Base-by-base conservation (phyloP, 2,888 invertebrate genomes). In the Hyposoter dolosus region DNA sequence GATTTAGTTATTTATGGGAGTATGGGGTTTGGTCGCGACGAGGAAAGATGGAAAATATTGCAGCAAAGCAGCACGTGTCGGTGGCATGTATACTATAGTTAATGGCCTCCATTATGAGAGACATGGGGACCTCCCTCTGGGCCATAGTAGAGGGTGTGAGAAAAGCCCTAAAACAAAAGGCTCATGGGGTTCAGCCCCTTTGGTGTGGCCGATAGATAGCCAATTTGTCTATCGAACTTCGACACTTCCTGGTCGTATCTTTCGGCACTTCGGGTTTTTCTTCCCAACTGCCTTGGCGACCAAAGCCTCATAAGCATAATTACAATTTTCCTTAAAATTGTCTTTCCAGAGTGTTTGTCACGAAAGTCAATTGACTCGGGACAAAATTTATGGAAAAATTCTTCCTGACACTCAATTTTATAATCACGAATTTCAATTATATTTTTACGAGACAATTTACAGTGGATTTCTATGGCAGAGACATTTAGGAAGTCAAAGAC, bases 81-180 rank as follows among this genome's bases (percentile, higher is more conserved):
- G 79, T 91, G 91, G 90, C 91, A 86, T 50, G 47, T 76, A 50
- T 87, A 81, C 83, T 86, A 88, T 90, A 85, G 92, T 92, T 92
- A 92, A 93, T 91, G 91, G 89, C 89, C 88, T 90, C 90, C 89
- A 90, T 93, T 92, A 92, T 90, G 88, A 90, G 88, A 88, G 87
- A 63, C 66, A 78, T 84, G 43, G 76, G 43, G 19, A 53, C 35
- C 32, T 76, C 50, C 69, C 80, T 23, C 32, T 66, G 69, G 65
- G 47, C 45, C n/a, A 60, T 75, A 40, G 35, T 5, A 15, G 12
- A 19, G 40, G 40, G 19, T 40, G 72, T 74, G 72, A 56, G 56
- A 32, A 56, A 74, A 74, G 7, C 40, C 56, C 12, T 56, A 28
- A 40, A 74, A 71, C 32, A 32, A 35, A 50, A 19, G 47, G 69